Evolutionary conservation across 2,113 vertebrate genomes (phyloP).

Genomic region (Phalacrocorax pelagicus): DNA sequence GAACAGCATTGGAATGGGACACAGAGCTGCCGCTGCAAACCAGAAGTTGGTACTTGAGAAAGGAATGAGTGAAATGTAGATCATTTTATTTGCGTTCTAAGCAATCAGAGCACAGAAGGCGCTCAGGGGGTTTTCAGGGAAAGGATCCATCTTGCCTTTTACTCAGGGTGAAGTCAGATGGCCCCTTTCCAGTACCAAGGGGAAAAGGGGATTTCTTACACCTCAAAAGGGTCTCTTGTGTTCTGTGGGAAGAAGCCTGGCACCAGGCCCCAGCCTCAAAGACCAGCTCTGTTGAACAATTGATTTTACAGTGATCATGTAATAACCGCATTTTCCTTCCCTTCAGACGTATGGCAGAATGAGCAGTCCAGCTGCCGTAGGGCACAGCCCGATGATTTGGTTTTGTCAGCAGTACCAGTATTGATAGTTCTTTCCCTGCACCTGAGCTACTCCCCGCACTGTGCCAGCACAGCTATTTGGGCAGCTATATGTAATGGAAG

Average conservation of each 20-base stretch:
- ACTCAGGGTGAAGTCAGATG: background rate
- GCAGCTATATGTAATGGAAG: background rate
- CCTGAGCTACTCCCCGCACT: background rate
- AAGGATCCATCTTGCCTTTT: background rate
- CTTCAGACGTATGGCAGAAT: background rate
- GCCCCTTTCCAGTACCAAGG: background rate
- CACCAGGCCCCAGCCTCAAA: background rate
- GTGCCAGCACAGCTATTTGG: background rate
- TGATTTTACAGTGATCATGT: background rate
- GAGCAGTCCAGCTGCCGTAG: accelerated
- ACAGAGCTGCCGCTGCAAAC: background rate
- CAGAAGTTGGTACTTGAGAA: background rate
- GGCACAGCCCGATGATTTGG: background rate
- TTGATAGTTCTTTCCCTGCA: background rate
- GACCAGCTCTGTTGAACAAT: background rate
- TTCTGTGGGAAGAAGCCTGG: background rate
- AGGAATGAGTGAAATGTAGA: background rate
- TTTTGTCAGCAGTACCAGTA: background rate
- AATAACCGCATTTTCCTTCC: background rate
- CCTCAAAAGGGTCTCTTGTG: background rate
- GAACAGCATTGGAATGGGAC: background rate
- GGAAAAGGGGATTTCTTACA: background rate
- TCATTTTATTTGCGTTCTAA: background rate
- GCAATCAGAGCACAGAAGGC: background rate
- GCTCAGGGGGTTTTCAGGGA: background rate